Base-by-base conservation (phyloP, 1,140 invertebrate genomes). In the Drosophila sp. region DNA sequence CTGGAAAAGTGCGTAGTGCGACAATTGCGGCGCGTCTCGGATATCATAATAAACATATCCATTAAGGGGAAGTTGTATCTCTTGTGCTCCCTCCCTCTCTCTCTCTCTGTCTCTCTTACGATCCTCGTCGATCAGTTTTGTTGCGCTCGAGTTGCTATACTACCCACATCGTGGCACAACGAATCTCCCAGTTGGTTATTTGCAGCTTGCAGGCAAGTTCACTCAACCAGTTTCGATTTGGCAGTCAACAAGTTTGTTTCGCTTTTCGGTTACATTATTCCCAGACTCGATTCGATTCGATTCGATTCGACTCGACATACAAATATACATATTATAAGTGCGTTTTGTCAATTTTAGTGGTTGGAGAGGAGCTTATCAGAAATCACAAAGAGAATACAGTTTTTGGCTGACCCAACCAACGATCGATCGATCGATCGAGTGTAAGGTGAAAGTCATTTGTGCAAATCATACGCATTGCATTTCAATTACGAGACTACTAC, bases 171-270 rank as follows among this genome's bases (percentile, higher is more conserved):
- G 60, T 63, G 62, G 71, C 77, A 41, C 40, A 61, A 50, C 66
- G 69, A 64, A 61, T 47, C 62, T 50, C 40, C 58, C 62, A 66
- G 56, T 41, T 47, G 57, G 65, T 65, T 69, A 50, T 30, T 29
- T 57, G 35, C 57, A 76, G 73, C 74, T 72, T 44, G 54, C 58
- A 54, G 61, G 54, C 76, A 87, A 79, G 83, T 87, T 83, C 83
- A 86, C 60, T 83, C 72, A 79, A 86, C 83, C 79, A 86, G 79
- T 87, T 86, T 79, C 68, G 47, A 55, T 79, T 86, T 72, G 72
- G 40, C 61, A 63, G 79, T 72, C 79, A 87, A 70, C 83, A 87
- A 69, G 83, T 86, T 86, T 84, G 79, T 76, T 79, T 64, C 65
- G 38, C 6, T 50, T 68, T 40, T 27, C 44, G 25, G 7, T 27